Evolutionary conservation across 2,797 vertebrate species (phyloP).

Genomic region (Pseudomugil gertrudae): DNA sequence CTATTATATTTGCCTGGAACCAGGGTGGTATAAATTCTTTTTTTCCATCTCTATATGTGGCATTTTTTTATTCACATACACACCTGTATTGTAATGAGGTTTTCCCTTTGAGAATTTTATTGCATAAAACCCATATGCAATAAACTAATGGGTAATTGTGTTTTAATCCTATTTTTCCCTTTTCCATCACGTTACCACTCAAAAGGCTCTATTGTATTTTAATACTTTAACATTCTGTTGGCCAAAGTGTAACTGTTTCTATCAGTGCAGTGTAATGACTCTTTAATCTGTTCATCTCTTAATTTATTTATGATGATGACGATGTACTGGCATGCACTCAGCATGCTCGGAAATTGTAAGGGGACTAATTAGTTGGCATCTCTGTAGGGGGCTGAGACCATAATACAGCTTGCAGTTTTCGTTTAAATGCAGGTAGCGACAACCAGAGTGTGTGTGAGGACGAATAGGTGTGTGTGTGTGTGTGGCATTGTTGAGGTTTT

Average conservation of each 20-base stretch:
- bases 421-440: slow-evolving; percentile 61
- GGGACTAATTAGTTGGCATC: slow-evolving; percentile 76
- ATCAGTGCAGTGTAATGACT: slow-evolving; percentile 60
- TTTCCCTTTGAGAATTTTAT: neutral
- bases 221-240: slow-evolving; percentile 44
- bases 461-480: slow-evolving; percentile 17
- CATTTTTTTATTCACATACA: too few relatives aligned
- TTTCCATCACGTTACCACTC: neutral
- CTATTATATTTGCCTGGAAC: too few relatives aligned
- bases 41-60: too few relatives aligned
- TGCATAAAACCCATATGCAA: neutral
- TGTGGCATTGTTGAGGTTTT: slow-evolving; percentile 28
- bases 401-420: slow-evolving; percentile 41
- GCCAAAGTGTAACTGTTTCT: slow-evolving; percentile 40
- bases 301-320: slow-evolving; percentile 79
- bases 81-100: too few relatives aligned
- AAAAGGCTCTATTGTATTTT: slow-evolving; percentile 12
- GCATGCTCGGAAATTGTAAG: slow-evolving; percentile 66
- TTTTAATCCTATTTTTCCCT: neutral
- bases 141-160: neutral
- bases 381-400: slow-evolving; percentile 40
- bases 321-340: slow-evolving; percentile 59
- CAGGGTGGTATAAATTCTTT: too few relatives aligned
- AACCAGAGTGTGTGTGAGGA: slow-evolving; percentile 29
- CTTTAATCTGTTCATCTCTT: slow-evolving; percentile 75